Evolutionary conservation across 2,113 vertebrate genomes (phyloP).

Genomic region (Sinocyclocheilus grahami): DNA sequence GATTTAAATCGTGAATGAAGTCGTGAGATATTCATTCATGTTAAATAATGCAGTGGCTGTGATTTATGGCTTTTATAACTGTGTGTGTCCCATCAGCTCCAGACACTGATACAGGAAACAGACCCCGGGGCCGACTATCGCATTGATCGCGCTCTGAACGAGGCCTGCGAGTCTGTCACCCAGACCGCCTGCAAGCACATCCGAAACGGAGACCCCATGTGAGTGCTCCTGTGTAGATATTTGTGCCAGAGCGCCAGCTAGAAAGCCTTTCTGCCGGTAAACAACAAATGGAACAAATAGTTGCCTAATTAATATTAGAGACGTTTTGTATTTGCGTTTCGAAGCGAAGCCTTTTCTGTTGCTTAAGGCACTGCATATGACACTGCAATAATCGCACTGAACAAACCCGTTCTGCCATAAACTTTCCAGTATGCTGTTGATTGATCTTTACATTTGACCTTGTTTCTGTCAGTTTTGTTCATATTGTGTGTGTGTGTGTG

Average conservation of each 20-base stretch:
- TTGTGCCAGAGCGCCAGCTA: too few relatives aligned
- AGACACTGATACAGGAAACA: slow-evolving; percentile 91
- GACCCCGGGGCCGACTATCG: slow-evolving; percentile 95
- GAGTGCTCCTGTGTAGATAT: slow-evolving; percentile 63
- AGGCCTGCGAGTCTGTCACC: slow-evolving; percentile 96
- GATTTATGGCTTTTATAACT: background rate
- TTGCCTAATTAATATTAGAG: background rate
- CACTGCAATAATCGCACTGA: background rate
- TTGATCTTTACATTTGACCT: background rate
- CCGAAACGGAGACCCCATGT: slow-evolving; percentile 95
- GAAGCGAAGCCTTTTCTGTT: background rate
- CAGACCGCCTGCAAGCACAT: slow-evolving; percentile 99
- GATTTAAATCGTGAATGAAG: background rate
- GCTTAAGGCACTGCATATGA: background rate
- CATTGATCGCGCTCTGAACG: slow-evolving; percentile 93
- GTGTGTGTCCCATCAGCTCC: slow-evolving; percentile 78
- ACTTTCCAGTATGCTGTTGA: background rate
- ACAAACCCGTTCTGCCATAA: background rate
- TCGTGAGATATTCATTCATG: background rate
- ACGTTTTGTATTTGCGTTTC: background rate
- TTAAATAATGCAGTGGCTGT: background rate
- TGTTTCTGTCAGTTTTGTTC: background rate
- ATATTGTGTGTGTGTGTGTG: background rate
- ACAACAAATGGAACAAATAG: too few relatives aligned
- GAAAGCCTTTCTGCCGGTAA: too few relatives aligned